Conservation (phyloP, 2,113 vertebrate species). For the Callopanchax toddi region DNA sequence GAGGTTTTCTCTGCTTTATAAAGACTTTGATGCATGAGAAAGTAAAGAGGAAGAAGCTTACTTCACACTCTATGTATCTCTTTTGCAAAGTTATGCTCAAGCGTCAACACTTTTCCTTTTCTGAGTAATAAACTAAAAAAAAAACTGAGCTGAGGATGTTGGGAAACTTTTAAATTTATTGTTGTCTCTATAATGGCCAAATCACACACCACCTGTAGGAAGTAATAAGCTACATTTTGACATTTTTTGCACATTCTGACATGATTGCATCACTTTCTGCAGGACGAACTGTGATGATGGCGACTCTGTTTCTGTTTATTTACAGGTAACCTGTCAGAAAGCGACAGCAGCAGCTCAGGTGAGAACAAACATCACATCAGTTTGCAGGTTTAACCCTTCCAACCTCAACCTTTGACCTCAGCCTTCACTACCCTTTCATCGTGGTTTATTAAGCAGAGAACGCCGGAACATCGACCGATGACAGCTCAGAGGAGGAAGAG, state of each 20-base stretch:
- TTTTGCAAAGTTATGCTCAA: constrained; percentile 1
- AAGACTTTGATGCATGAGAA: not conserved
- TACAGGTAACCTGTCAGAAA: constrained; percentile 66
- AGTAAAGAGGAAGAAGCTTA: not conserved
- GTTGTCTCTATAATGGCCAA: too few relatives aligned
- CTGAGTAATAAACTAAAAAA: not conserved
- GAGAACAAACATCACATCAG: not conserved
- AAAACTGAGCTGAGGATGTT: too few relatives aligned
- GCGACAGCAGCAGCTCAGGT: constrained; percentile 74
- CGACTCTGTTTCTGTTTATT: constrained; percentile 19
- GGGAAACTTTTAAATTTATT: not conserved
- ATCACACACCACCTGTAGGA: not conserved
- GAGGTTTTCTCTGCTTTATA: not conserved
- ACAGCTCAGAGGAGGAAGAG: constrained; percentile 71
- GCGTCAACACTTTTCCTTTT: too few relatives aligned
- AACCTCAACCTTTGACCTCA: not conserved
- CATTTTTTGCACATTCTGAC: constrained; percentile 7
- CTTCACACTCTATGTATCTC: not conserved
- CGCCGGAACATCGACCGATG: constrained; percentile 67
- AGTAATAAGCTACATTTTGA: not conserved
- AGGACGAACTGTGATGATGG: not conserved
- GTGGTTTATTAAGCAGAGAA: constrained; percentile 46
- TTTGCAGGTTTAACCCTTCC: not conserved
- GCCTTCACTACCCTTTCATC: not conserved
- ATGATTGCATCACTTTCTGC: not conserved